These are phyloP conservation scores for Rhogogaster chlorosoma DNA, from an alignment of 2,888 invertebrate species.

Conservation along the genomic window DNA sequence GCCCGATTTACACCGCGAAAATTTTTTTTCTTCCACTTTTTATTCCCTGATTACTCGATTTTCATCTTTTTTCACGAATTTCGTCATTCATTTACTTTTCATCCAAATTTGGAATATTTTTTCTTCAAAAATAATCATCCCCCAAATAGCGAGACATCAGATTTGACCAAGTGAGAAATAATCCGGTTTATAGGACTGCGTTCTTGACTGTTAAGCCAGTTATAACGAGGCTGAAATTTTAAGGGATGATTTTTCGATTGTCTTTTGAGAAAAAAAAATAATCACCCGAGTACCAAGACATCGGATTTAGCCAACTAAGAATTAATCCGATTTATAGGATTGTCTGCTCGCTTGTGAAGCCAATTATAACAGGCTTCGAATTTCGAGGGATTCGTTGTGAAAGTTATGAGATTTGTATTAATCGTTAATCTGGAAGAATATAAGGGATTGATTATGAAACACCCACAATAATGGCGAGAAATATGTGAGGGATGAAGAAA, in stretches of 20 bases:
- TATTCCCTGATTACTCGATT: not conserved
- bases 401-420: not conserved
- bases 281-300: too few species aligned
- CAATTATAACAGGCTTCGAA: not conserved
- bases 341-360: not conserved
- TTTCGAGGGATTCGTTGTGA: not conserved
- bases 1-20: slow-evolving; percentile 46
- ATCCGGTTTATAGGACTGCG: not conserved
- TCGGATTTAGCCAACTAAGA: too few species aligned
- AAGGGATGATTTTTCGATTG: not conserved
- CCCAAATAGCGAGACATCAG: not conserved
- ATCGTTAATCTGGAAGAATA: too few species aligned
- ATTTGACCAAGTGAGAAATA: not conserved
- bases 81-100: not conserved
- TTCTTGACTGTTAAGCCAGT: not conserved
- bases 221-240: not conserved
- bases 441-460: too few species aligned
- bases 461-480: not conserved
- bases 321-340: not conserved
- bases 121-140: not conserved
- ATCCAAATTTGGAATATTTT: not conserved
- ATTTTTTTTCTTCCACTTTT: not conserved
- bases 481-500: not conserved
- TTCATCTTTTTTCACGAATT: not conserved
- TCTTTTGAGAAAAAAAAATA: too few species aligned